Evolutionary conservation across 2,113 vertebrate species (phyloP).

Genomic region (Notothenia coriiceps): DNA sequence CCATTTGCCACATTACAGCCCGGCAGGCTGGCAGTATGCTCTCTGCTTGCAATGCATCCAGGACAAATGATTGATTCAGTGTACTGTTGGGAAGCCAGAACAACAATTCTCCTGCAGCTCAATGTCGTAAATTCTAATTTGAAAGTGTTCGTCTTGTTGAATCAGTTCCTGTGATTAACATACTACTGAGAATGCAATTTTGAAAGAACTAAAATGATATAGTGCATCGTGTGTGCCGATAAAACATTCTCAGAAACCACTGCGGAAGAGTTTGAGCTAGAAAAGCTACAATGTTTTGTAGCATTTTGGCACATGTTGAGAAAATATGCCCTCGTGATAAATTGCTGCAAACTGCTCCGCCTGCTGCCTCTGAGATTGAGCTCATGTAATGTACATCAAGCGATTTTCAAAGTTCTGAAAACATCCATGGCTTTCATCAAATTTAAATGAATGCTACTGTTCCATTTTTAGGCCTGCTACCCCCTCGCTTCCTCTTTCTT

Average conservation of each 20-base stretch:
- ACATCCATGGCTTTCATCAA: conserved; percentile 70
- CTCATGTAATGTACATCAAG: conserved; percentile 56
- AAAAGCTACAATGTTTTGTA: conserved; percentile 12
- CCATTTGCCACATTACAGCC: conserved; percentile 54
- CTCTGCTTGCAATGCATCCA: conserved; percentile 26
- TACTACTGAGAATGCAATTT: background rate
- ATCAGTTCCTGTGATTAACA: background rate
- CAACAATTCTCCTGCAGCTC: conserved; percentile 5
- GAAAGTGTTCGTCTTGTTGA: background rate
- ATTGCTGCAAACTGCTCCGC: conserved; percentile 19
- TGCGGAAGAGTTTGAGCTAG: background rate
- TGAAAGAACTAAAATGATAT: background rate
- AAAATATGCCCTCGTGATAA: conserved; percentile 47
- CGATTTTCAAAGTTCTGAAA: conserved; percentile 52
- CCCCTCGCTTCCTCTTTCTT: conserved; percentile 43
- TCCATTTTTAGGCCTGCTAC: conserved; percentile 55
- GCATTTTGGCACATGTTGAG: conserved; percentile 39
- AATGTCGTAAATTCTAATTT: conserved; percentile 10
- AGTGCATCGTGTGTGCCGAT: background rate
- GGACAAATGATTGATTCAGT: conserved; percentile 56
- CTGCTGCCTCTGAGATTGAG: conserved; percentile 51
- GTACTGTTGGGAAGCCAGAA: conserved; percentile 32
- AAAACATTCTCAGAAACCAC: conserved; percentile 1
- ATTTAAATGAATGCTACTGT: conserved; percentile 66
- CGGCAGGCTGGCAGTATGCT: conserved; percentile 25